Conservation (phyloP, 2,113 vertebrate species). For the Apeltes quadracus region DNA sequence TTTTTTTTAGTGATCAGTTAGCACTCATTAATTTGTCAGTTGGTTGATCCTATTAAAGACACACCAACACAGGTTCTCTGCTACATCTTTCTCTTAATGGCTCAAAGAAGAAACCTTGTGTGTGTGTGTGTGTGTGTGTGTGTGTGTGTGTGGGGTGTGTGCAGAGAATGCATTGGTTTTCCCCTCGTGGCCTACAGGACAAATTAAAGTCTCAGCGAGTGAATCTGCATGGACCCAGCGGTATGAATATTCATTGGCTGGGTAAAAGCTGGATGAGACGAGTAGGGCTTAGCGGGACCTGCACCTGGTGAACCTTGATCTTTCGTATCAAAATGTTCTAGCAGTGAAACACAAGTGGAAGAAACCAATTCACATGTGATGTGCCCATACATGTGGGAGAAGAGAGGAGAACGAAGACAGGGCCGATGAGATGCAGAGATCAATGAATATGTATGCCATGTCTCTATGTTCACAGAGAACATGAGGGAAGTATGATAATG, state of each 20-base stretch:
- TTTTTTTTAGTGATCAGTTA: background rate
- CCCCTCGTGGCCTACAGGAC: conserved; percentile 3
- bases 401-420: background rate
- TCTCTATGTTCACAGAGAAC: background rate
- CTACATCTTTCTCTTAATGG: background rate
- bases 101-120: background rate
- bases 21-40: background rate
- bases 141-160: background rate
- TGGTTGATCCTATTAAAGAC: background rate
- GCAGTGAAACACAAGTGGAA: conserved; percentile 30
- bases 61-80: background rate
- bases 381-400: background rate
- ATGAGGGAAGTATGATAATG: background rate
- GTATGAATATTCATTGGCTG: conserved; percentile 77
- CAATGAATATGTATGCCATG: conserved; percentile 7
- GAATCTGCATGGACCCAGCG: conserved; percentile 34
- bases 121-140: background rate
- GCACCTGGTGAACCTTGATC: conserved; percentile 76
- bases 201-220: conserved; percentile 50
- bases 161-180: conserved; percentile 11
- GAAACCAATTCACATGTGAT: conserved; percentile 12
- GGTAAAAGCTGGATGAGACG: conserved; percentile 60
- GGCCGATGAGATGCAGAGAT: background rate
- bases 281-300: conserved; percentile 64
- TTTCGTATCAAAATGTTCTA: conserved; percentile 49